Evolutionary conservation across 2,797 vertebrate genomes (phyloP), one percentile per base, ranked within the genome.

Genomic region (Pangasius macronema): DNA sequence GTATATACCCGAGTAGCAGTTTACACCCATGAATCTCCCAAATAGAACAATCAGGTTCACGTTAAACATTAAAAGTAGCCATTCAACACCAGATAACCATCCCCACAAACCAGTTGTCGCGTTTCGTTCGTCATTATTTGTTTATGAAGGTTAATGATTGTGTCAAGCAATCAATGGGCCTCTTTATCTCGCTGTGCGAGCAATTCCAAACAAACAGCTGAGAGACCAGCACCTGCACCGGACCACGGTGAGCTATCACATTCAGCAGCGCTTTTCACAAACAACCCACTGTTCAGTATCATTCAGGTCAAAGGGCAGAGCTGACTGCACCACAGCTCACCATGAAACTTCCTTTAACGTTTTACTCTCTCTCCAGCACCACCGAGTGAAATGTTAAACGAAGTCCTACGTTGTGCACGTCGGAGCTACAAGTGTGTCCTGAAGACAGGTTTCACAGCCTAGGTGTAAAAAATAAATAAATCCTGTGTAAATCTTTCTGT

Each of bases 101-200:
- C 81, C 80, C 18, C 49, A 87, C 76, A 85, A 75, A 85, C 91
- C 81, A 82, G 33, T 63, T 63, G 51, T 82, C 87, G 73, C 79
- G 79, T 91, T 87, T 89, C 80, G 30, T 39, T 39, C 84, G 51
- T 61, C 65, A 82, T 92, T 92, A 86, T 92, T 92, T 93, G 90
- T 90, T 73, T 84, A 88, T 91, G 87, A 92, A 93, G 89, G 89
- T 93, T 89, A 93, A 93, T 87, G 89, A 91, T 89, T 91, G 87
- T 68, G 13, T 91, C 86, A 51, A 59, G 59, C 85, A 91, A 93
- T 92, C 91, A 92, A 89, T 91, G 89, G 46, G 53, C 86, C 86
- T 87, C 91, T 92, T 88, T 87, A 91, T 88, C 90, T 92, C 89
- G 86, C 82, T 82, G 83, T 77, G 87, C 85, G 88, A 88, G 84